Conservation (phyloP, 2,888 invertebrate genomes). For the Octodonta nipae region DNA sequence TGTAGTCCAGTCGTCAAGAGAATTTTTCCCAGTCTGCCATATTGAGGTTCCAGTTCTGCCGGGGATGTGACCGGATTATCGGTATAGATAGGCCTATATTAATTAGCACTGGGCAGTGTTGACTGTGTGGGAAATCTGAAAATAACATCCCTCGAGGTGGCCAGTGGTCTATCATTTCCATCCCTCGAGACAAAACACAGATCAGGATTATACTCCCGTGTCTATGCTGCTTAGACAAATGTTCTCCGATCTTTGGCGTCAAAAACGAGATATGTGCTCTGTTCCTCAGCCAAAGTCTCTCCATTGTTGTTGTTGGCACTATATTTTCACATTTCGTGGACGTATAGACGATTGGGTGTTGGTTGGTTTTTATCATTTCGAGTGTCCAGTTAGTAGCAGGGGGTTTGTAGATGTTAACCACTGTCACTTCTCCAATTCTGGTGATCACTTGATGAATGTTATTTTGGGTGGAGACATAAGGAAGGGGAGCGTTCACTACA, state of each 20-base stretch:
- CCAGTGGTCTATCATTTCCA: constrained; percentile 1
- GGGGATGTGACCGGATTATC: constrained; percentile 1
- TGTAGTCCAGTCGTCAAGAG: constrained; percentile 1
- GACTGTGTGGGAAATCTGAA: constrained; percentile 1
- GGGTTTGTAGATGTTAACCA: not conserved
- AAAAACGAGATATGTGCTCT: not conserved
- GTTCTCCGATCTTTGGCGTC: constrained; percentile 1
- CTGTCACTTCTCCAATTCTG: not conserved
- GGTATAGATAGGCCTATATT: not conserved
- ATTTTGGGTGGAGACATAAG: no score
- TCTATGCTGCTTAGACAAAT: not conserved
- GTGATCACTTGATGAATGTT: no score
- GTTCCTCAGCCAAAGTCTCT: not conserved
- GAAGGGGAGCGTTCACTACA: no score
- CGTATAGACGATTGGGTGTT: not conserved
- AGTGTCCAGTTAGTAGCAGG: not conserved
- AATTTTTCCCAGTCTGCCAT: constrained; percentile 4
- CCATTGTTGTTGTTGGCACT: constrained; percentile 1
- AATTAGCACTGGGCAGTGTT: not conserved
- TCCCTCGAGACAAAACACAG: constrained; percentile 1
- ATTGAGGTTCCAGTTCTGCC: not conserved
- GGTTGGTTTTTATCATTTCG: not conserved
- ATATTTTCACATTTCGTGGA: constrained; percentile 1
- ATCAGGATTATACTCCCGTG: not conserved
- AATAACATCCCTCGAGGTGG: not conserved